These are phyloP conservation scores for Mustela erminea DNA, from an alignment of 2,797 vertebrate species.

Conservation along the genomic window DNA sequence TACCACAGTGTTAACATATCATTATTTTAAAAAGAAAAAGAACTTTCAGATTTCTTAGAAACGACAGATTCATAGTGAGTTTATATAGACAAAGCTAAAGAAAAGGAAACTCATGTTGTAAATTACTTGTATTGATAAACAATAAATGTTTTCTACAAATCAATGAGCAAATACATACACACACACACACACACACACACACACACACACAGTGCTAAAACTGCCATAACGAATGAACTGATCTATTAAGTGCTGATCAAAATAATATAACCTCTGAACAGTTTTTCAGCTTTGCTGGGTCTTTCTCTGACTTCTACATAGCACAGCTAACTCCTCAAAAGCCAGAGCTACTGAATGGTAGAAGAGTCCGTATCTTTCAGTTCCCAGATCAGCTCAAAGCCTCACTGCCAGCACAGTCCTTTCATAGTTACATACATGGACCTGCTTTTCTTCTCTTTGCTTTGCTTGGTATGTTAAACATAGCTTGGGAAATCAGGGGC, in stretches of 20 bases:
- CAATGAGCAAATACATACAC: not conserved
- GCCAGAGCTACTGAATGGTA: not conserved
- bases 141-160: constrained; percentile 49
- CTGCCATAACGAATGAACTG: not conserved
- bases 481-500: constrained; percentile 1
- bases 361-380: not conserved
- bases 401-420: not conserved
- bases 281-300: not conserved
- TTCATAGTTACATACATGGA: not conserved
- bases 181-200: not conserved
- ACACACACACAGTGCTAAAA: not conserved
- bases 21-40: not conserved
- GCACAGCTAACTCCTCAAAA: not conserved
- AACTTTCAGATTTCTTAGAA: constrained; percentile 18
- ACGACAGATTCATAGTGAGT: not conserved
- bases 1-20: not conserved
- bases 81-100: not conserved
- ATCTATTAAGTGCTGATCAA: constrained; percentile 26
- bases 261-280: not conserved
- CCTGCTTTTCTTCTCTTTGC: not conserved
- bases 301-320: not conserved
- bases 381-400: not conserved
- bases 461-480: not conserved
- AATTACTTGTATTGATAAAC: constrained; percentile 39
- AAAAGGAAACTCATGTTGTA: not conserved